phyloP scores from a whole-genome alignment of 2,797 vertebrate species.

The Pterois miles region DNA sequence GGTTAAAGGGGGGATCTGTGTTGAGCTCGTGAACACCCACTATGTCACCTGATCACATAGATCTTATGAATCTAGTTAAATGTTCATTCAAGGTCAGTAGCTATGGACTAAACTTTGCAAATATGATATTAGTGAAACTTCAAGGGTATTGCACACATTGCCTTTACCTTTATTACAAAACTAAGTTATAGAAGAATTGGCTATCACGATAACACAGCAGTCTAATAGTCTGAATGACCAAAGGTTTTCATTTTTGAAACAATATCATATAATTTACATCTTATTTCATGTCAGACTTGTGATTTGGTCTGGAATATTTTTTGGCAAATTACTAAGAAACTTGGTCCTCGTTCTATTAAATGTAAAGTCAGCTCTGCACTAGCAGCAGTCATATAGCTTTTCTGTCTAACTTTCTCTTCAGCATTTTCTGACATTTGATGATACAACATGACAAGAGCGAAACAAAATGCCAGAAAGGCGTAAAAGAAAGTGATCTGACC shows the following conservation, averaged over 20 bases:
- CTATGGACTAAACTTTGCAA: not conserved
- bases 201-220: not conserved
- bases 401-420: not conserved
- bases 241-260: not conserved
- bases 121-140: not conserved
- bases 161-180: not conserved
- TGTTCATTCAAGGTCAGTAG: not conserved
- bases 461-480: not conserved
- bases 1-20: not conserved
- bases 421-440: not conserved
- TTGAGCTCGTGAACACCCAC: not conserved
- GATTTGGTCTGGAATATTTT: not conserved
- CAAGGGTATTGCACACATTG: not conserved
- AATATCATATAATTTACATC: not conserved
- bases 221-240: not conserved
- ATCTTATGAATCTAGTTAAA: not conserved
- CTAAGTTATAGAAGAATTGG: not conserved
- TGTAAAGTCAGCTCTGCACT: not conserved
- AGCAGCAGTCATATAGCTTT: not conserved
- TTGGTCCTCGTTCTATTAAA: not conserved
- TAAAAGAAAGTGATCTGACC: not conserved
- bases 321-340: not conserved
- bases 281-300: not conserved
- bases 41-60: not conserved
- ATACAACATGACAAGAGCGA: not conserved